These are phyloP conservation scores for Pygocentrus nattereri DNA, from an alignment of 2,797 vertebrate species.

Conservation along the genomic window DNA sequence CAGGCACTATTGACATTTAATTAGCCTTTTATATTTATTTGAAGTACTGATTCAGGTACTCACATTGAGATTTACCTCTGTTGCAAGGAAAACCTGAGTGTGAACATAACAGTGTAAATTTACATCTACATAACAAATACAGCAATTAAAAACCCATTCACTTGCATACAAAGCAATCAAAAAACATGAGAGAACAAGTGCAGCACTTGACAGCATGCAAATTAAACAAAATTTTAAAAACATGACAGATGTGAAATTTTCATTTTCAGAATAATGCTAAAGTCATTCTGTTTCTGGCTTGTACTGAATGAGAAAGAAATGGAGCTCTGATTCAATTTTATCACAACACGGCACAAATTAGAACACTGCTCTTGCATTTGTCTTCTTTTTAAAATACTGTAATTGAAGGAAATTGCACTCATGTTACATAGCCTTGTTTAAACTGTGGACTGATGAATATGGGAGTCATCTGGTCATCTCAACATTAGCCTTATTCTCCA, in stretches of 20 bases:
- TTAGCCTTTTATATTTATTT: background rate
- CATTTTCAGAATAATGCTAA: slow-evolving; percentile 21
- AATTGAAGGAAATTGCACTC: background rate
- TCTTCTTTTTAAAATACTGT: background rate
- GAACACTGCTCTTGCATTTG: background rate
- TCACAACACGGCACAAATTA: background rate
- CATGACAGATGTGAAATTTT: slow-evolving; percentile 35
- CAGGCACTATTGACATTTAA: background rate
- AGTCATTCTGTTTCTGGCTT: slow-evolving; percentile 8
- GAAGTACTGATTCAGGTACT: background rate
- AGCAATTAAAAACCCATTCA: background rate
- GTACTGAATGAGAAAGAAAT: slow-evolving; percentile 29
- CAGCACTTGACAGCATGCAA: slow-evolving; percentile 20
- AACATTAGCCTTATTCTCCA: background rate
- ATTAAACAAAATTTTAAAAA: slow-evolving; percentile 9
- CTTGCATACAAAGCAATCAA: slow-evolving; percentile 7
- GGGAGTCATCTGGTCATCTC: background rate
- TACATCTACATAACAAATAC: background rate
- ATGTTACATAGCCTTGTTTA: background rate
- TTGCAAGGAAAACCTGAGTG: background rate
- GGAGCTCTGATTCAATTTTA: background rate
- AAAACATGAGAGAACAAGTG: slow-evolving; percentile 4
- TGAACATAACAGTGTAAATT: background rate
- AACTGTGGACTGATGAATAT: background rate
- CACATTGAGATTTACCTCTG: background rate